Percentiles rank a stretch among this genome's conserved stretches.
phyloP scores from a whole-genome alignment of 2,113 vertebrate species.

The Phrynosoma blainvillii region DNA sequence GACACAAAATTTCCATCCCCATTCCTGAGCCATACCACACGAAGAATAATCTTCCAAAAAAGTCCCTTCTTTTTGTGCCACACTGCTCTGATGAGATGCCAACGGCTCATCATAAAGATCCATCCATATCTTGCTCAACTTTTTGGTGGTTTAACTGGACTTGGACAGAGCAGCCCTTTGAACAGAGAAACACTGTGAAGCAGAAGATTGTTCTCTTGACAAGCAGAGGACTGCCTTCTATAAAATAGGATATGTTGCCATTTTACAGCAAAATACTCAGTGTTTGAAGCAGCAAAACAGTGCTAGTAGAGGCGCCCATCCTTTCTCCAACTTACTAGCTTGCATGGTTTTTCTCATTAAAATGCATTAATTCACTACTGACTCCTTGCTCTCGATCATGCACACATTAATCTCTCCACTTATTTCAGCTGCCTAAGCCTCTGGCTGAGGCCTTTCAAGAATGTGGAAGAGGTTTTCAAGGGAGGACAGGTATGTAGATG shows the following conservation, averaged over 20 bases:
- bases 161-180: neutral
- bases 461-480: slow-evolving; percentile 38
- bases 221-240: neutral
- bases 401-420: slow-evolving; percentile 18
- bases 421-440: slow-evolving; percentile 46
- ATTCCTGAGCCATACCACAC: too few species aligned
- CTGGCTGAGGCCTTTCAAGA: slow-evolving; percentile 43
- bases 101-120: too few species aligned
- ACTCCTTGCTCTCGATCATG: slow-evolving; percentile 5
- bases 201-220: too few species aligned
- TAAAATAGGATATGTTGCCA: neutral
- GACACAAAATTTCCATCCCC: too few species aligned
- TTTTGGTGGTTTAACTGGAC: neutral
- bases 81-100: too few species aligned
- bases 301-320: neutral
- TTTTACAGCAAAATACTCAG: neutral
- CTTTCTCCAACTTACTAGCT: neutral
- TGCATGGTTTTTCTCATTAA: slow-evolving; percentile 32
- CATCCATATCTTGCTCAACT: too few species aligned
- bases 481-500: slow-evolving; percentile 45
- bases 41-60: too few species aligned
- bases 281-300: slow-evolving; percentile 12
- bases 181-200: neutral
- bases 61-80: too few species aligned
- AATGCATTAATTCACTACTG: slow-evolving; percentile 5